Base-by-base conservation (phyloP, 2,888 invertebrate genomes). In the Aproaerema taeniolella region DNA sequence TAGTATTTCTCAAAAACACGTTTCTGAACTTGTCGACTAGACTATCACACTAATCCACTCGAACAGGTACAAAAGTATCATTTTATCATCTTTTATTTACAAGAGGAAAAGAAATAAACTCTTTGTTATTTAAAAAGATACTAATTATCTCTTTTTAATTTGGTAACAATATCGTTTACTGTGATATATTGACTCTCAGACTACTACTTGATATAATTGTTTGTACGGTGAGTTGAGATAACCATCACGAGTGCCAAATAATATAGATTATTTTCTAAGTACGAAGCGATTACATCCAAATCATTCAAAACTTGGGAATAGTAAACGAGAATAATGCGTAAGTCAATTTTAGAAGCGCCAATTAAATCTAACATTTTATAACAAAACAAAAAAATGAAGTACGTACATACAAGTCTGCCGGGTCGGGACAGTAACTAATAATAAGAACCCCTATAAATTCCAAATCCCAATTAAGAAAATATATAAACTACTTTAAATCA, bases 31-130 rank as follows among this genome's bases (percentile, higher is more conserved):
- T n/a, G n/a, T n/a, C n/a, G n/a, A n/a, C n/a, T n/a, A n/a, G n/a
- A n/a, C n/a, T n/a, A n/a, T n/a, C n/a, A n/a, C n/a, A n/a, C 61
- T 55, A 57, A 71, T 72, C 65, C 67, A 62, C 63, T 65, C 62
- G 55, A 70, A 75, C 81, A 83, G 81, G 81, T 82, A 82, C 82
- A 80, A 78, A 78, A 78, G 81, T 82, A 78, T 78, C 47, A 43
- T 50, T 56, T 54, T 46, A 45, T 59, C 58, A 56, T 54, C 58
- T 63, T 68, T 67, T 80, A 77, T 76, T 68, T 77, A 80, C 76
- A 82, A 67, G 62, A 70, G 64, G 62, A 54, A 51, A 54, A 53
- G 55, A 61, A 65, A 62, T 50, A 44, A 48, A 53, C 32, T 50
- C 38, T 50, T 46, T 49, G 51, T 55, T 54, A 51, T 57, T 51